Conservation (phyloP, 2,797 vertebrate genomes). For the Vultur gryphus region DNA sequence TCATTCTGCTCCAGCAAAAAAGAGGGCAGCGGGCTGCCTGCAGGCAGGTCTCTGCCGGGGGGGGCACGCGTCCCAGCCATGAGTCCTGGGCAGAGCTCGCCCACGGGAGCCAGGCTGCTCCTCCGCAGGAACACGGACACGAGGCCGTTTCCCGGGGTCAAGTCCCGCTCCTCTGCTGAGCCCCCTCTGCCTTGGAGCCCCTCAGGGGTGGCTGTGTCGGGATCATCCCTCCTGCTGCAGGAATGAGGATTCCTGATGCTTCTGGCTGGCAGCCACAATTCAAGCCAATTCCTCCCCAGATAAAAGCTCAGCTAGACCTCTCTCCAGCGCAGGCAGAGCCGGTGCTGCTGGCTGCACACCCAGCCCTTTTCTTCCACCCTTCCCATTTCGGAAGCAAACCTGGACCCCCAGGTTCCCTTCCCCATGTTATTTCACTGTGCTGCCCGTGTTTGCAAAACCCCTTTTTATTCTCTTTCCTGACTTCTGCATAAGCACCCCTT, state of each 20-base stretch:
- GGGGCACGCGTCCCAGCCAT: fast-evolving
- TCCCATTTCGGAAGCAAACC: background rate
- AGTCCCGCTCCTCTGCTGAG: background rate
- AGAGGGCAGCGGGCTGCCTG: background rate
- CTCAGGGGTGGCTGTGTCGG: fast-evolving
- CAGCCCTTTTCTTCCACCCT: background rate
- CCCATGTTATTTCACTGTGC: background rate
- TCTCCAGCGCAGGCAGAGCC: background rate
- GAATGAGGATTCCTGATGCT: background rate
- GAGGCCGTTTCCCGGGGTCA: fast-evolving
- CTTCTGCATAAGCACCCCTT: background rate
- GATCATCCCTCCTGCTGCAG: background rate
- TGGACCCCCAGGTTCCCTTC: background rate
- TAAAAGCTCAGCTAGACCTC: background rate
- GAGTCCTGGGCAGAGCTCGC: background rate
- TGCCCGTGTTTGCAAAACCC: background rate
- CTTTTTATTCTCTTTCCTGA: background rate
- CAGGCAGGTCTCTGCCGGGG: fast-evolving
- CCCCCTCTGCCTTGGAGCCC: background rate
- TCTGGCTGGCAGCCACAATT: background rate
- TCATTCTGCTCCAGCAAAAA: too few relatives aligned
- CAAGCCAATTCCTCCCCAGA: fast-evolving
- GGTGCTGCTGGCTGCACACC: background rate
- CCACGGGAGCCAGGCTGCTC: fast-evolving
- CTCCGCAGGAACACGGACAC: fast-evolving